A percentile compares a stretch with the other conserved stretches of the same genome.
Conservation (phyloP, 30 jellyfish, hydroid and myxozoan species). For the Euphysa ruthae region DNA sequence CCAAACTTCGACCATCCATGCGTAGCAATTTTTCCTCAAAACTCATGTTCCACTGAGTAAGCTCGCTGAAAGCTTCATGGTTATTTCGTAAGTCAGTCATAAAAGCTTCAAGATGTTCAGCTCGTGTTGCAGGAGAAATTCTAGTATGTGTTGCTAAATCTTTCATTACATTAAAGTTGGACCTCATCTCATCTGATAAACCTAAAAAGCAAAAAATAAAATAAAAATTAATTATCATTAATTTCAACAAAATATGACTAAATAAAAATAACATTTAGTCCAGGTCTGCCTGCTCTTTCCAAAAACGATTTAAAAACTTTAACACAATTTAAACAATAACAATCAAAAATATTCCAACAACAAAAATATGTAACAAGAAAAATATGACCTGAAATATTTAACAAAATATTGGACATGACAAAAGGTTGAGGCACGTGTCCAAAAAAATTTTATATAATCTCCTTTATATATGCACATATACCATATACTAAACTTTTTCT, state of each 20-base stretch:
- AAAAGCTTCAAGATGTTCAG: constrained; percentile 36
- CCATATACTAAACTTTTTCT: too few species aligned
- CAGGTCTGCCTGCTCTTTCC: neutral
- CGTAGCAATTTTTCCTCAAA: constrained; percentile 4
- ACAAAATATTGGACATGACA: too few species aligned
- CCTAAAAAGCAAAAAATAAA: constrained; percentile 31
- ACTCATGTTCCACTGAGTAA: constrained; percentile 58
- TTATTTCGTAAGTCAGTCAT: constrained; percentile 43
- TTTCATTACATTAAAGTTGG: constrained; percentile 63
- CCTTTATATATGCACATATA: too few species aligned
- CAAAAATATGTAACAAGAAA: too few species aligned
- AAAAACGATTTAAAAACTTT: neutral
- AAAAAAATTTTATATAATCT: too few species aligned
- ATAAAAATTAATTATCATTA: neutral
- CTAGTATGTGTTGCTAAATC: constrained; percentile 74
- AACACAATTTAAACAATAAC: neutral
- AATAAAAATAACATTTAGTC: neutral
- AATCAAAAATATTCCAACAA: too few species aligned
- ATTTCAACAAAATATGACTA: neutral
- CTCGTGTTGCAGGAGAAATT: constrained; percentile 80
- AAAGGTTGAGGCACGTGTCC: too few species aligned
- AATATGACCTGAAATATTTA: too few species aligned
- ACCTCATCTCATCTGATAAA: constrained; percentile 68
- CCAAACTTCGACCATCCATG: constrained; percentile 16
- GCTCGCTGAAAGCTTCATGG: constrained; percentile 46